These are phyloP conservation scores for Schizothorax lantsangensis DNA, from an alignment of 2,797 vertebrate genomes.

Conservation along the genomic window DNA sequence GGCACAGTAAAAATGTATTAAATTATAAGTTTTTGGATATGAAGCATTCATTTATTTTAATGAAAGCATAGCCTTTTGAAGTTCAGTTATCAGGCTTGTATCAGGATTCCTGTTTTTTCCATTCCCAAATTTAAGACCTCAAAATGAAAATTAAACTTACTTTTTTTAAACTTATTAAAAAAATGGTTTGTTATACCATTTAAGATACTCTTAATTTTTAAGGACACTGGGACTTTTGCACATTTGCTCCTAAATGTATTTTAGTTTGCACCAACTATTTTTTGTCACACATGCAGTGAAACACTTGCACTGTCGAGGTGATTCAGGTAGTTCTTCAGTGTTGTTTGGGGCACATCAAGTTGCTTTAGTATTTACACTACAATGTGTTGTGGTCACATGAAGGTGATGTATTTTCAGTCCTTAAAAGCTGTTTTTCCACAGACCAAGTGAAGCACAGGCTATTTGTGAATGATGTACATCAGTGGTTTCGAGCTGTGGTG, in stretches of 20 bases:
- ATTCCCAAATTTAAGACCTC: neutral
- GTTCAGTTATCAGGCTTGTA: neutral
- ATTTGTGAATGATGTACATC: neutral
- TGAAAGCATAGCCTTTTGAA: neutral
- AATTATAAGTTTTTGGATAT: neutral
- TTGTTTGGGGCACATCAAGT: neutral
- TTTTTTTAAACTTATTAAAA: no score
- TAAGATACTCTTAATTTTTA: neutral
- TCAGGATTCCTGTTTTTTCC: neutral
- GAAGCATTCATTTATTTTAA: neutral
- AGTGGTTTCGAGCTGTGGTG: slow-evolving; percentile 1
- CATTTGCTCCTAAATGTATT: neutral
- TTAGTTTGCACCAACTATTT: neutral
- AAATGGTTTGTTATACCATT: neutral
- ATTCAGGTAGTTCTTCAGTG: neutral
- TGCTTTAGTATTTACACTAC: neutral
- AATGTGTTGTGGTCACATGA: neutral
- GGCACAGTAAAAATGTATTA: neutral
- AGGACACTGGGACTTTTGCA: neutral
- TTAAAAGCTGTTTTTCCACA: neutral
- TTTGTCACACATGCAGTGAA: neutral
- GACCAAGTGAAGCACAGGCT: neutral
- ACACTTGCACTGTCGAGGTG: neutral
- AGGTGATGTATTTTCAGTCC: neutral
- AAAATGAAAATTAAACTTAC: neutral